A percentile compares a stretch with the other conserved stretches of the same genome.
phyloP scores from a whole-genome alignment of 2,113 vertebrate species.

The Poeciliopsis retropinna region DNA sequence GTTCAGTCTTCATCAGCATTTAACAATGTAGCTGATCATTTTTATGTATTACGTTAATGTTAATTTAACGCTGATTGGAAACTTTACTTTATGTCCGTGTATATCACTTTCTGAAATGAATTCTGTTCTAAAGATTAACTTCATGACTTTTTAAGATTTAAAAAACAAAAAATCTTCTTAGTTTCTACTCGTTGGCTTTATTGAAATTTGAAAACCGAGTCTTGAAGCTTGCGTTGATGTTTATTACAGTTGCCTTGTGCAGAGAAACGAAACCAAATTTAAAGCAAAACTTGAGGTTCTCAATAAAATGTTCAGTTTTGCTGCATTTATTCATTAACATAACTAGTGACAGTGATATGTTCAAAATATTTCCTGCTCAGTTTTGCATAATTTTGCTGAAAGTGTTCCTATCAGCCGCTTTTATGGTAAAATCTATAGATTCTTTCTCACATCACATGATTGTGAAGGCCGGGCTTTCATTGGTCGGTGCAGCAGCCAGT shows the following conservation, averaged over 20 bases:
- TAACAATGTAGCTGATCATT: constrained; percentile 53
- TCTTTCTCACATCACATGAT: constrained; percentile 28
- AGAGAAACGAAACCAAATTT: constrained; percentile 17
- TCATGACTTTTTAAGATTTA: constrained; percentile 11
- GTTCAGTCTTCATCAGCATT: constrained; percentile 48
- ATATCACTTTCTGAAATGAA: not conserved
- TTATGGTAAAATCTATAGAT: constrained; percentile 15
- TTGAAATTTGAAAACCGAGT: not conserved
- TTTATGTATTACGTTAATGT: constrained; percentile 57
- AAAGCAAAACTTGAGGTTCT: constrained; percentile 13
- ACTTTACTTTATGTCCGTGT: constrained; percentile 41
- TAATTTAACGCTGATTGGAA: constrained; percentile 30
- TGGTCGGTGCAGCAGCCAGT: constrained; percentile 29
- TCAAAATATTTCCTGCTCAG: constrained; percentile 32
- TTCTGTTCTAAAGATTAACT: not conserved
- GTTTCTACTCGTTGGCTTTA: not conserved
- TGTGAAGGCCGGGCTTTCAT: constrained; percentile 29
- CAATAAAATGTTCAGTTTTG: not conserved
- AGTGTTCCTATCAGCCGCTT: constrained; percentile 24
- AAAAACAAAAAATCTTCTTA: not conserved
- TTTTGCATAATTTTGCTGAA: constrained; percentile 32
- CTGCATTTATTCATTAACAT: not conserved
- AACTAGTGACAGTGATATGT: not conserved
- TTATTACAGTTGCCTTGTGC: not conserved
- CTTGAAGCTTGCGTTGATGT: not conserved